A percentile compares a stretch with the other conserved stretches of the same genome.
Evolutionary conservation across 2,113 vertebrate species (phyloP).

Genomic region (Burhinus bistriatus): DNA sequence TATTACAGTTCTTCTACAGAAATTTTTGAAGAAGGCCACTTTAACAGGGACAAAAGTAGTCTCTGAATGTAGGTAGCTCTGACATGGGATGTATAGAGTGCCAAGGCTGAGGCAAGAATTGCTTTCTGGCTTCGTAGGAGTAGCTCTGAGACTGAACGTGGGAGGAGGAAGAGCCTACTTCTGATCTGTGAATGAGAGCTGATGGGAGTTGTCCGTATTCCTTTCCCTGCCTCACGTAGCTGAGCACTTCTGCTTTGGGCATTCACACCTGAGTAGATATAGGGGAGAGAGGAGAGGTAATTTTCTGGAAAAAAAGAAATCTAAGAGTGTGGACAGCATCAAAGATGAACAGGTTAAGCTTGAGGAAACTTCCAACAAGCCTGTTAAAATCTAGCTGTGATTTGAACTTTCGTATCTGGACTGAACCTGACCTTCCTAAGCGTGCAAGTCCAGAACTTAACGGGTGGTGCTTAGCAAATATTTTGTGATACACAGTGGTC

Average conservation of each 20-base stretch:
- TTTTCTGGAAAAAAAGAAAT: not conserved
- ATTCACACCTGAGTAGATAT: rapidly evolving
- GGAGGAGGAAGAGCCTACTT: not conserved
- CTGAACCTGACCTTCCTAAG: not conserved
- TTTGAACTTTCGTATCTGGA: not conserved
- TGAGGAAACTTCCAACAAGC: not conserved
- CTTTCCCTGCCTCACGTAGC: not conserved
- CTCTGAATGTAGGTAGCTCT: not conserved
- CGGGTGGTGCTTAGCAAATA: not conserved
- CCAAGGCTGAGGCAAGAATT: not conserved
- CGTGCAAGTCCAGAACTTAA: not conserved
- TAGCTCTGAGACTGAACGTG: not conserved
- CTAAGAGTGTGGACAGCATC: not conserved
- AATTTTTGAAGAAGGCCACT: not conserved
- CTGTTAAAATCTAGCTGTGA: not conserved
- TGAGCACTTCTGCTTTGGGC: not conserved
- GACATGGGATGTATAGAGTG: not conserved
- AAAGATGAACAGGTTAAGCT: not conserved
- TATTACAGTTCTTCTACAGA: not conserved
- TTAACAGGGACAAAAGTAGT: too few species aligned
- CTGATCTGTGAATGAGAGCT: not conserved
- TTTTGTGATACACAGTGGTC: not conserved
- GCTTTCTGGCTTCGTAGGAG: not conserved
- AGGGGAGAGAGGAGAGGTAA: not conserved
- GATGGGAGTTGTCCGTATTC: rapidly evolving